Base-by-base conservation (phyloP, 2,888 invertebrate species). In the Callimorpha dominula region DNA sequence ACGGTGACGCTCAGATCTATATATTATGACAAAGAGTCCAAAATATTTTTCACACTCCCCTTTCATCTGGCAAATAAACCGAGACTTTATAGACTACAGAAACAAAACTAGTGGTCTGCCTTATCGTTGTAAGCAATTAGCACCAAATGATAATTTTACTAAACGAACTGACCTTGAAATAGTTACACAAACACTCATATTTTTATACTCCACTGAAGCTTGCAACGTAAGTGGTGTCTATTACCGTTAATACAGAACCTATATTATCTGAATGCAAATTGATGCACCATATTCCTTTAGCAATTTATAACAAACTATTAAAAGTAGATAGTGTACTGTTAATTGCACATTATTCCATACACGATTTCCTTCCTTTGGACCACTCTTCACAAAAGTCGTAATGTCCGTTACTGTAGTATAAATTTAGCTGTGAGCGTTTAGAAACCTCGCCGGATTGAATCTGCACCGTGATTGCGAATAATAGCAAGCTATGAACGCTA, bases 371-470 rank as follows among this genome's bases (percentile, higher is more conserved):
- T 71, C 40, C 66, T 71, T 71, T 71, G 63, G 77, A 67, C 69
- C 70, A 78, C 11, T 52, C 52, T 73, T 54, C 43, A 74, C 73
- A 66, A 74, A 78, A 72, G 73, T 70, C 65, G 65, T 82, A 84
- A 82, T 86, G 82, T 78, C 83, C 79, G 86, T 85, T 84, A 86
- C 86, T 87, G 87, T 87, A 79, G 78, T 76, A 75, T 84, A 75
- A 74, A 72, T 84, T 81, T 82, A 72, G 79, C 83, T 84, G 65
- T 49, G 70, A 82, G 83, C 83, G 80, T 77, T 83, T 81, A 82
- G 81, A 92, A 92, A 87, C 85, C 83, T 83, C 80, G 79, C 84
- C 81, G 88, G 89, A 91, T 92, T 91, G 88, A 91, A 92, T 92
- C 89, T 88, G 78, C 83, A 87, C 87, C 87, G 81, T 87, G 86